Conservation (phyloP, 2,113 vertebrate species). For the Dendrocopos noguchii region DNA sequence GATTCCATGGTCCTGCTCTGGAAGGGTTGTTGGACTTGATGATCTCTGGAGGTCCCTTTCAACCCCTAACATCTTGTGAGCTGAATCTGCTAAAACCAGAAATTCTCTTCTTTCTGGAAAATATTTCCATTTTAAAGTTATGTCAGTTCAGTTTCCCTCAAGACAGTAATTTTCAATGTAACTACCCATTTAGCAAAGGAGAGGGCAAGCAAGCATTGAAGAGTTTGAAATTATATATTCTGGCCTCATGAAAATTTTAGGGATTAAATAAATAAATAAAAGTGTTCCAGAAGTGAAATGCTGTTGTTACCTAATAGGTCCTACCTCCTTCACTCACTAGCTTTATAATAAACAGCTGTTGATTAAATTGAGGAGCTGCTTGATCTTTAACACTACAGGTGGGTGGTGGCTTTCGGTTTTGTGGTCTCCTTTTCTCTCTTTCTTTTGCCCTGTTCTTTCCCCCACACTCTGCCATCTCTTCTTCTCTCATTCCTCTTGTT, state of each 20-base stretch:
- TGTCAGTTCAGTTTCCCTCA: neutral
- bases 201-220: neutral
- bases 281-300: neutral
- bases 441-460: neutral
- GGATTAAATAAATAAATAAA: conserved; percentile 36
- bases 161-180: neutral
- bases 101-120: neutral
- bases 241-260: conserved; percentile 30
- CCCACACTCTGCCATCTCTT: accelerated
- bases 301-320: neutral
- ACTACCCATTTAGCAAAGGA: neutral
- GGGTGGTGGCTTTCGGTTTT: neutral
- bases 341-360: neutral
- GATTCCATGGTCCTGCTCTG: too few relatives aligned
- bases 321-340: neutral
- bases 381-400: neutral
- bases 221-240: neutral
- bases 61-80: neutral
- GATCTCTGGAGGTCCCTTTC: too few relatives aligned
- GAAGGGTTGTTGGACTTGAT: too few relatives aligned
- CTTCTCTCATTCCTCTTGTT: too few relatives aligned
- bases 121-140: neutral
- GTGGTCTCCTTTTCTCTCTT: neutral
- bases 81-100: neutral
- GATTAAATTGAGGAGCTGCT: neutral